A percentile compares a stretch with the other conserved stretches of the same genome.
Conservation (phyloP, 2,113 vertebrate genomes). For the Hyperopisus bebe region DNA sequence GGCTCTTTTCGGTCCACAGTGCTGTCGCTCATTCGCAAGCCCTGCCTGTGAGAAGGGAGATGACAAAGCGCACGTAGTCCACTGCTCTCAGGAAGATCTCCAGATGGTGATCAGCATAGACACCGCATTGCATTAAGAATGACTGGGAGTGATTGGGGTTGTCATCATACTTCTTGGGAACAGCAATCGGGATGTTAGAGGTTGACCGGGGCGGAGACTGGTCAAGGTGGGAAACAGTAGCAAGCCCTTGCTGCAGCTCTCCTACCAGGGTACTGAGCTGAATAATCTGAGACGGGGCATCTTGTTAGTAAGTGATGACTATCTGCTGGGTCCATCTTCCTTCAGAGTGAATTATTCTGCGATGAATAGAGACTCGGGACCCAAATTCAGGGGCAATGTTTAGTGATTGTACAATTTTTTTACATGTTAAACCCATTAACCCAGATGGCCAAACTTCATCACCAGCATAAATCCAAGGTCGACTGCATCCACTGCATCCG, state of each 20-base stretch:
- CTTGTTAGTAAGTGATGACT: not conserved
- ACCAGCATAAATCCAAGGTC: not conserved
- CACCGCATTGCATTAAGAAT: not conserved
- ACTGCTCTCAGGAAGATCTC: not conserved
- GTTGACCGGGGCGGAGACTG: not conserved
- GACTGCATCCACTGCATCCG: not conserved
- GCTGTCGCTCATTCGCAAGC: not conserved
- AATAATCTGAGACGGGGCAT: not conserved
- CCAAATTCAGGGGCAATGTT: not conserved
- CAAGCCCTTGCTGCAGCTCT: not conserved
- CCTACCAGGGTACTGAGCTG: not conserved
- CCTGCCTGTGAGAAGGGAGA: not conserved
- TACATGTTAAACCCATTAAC: not conserved
- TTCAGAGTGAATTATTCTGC: not conserved
- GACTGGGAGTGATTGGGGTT: not conserved
- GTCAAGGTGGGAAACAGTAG: not conserved
- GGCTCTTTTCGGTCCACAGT: not conserved
- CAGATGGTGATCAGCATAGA: not conserved
- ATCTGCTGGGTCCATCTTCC: not conserved
- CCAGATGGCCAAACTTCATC: not conserved
- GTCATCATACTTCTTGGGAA: not conserved
- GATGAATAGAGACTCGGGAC: not conserved
- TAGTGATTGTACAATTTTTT: not conserved
- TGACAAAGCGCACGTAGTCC: not conserved
- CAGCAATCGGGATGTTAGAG: not conserved